phyloP scores from a whole-genome alignment of 2,113 vertebrate species.

The Chrysemys picta region DNA sequence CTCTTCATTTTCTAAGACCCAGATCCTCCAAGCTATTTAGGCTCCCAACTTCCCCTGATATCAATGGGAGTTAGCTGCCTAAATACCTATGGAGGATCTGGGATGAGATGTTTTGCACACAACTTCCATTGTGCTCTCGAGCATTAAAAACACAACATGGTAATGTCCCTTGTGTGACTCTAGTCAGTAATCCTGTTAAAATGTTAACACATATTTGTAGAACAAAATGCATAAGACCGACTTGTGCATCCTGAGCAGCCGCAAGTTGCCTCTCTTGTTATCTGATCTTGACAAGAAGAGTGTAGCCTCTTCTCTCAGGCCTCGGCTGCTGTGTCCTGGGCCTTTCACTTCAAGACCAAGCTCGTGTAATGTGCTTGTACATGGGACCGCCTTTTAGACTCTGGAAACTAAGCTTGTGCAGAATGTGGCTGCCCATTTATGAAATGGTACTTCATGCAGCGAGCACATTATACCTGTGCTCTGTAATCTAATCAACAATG shows the following conservation, averaged over 20 bases:
- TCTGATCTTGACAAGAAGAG: background rate
- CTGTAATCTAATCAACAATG: no score
- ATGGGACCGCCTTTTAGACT: accelerated
- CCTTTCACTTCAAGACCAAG: background rate
- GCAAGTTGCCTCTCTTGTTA: background rate
- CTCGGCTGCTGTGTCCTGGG: accelerated
- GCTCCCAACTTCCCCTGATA: background rate
- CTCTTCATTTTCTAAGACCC: background rate
- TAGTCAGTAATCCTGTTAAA: background rate
- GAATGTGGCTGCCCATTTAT: accelerated
- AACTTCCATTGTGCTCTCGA: background rate
- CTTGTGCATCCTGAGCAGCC: background rate
- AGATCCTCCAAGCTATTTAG: background rate
- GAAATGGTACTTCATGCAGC: accelerated
- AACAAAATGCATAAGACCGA: background rate
- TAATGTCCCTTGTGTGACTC: background rate
- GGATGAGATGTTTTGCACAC: accelerated
- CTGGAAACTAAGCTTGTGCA: background rate
- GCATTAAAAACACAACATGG: background rate
- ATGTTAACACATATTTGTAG: background rate
- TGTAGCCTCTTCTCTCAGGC: background rate
- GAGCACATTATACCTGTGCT: accelerated
- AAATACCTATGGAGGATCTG: background rate
- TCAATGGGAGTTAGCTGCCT: background rate
- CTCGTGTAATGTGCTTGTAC: accelerated